Conservation (phyloP, 2,113 vertebrate genomes). For the Myiagra hebetior region DNA sequence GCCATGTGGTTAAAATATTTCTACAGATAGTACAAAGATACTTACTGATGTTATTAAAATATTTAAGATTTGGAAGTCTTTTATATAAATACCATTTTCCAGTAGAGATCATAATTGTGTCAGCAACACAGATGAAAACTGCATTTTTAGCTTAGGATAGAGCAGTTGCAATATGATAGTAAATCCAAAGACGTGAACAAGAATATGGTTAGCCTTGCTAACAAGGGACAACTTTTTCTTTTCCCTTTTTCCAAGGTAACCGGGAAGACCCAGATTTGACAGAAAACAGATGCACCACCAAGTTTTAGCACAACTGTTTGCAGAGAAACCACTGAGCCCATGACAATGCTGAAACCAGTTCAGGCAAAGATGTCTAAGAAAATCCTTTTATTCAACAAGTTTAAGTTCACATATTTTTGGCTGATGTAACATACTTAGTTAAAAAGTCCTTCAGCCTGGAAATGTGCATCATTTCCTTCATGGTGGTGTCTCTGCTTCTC, state of each 20-base stretch:
- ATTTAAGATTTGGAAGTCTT: not conserved
- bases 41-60: not conserved
- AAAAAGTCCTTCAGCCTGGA: constrained; percentile 87
- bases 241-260: not conserved
- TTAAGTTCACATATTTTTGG: constrained; percentile 67
- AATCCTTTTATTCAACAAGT: constrained; percentile 54
- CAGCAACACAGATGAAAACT: not conserved
- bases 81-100: not conserved
- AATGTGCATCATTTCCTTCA: constrained; percentile 93
- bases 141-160: not conserved
- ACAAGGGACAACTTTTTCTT: not conserved
- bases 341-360: not conserved
- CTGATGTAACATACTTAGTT: constrained; percentile 81
- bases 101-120: not conserved
- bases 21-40: not conserved
- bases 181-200: not conserved
- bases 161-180: not conserved
- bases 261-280: not conserved
- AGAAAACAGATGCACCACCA: not conserved
- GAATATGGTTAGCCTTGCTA: not conserved
- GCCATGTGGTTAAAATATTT: not conserved
- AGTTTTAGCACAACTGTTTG: not conserved
- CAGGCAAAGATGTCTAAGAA: not conserved
- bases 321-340: not conserved
- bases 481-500: constrained; percentile 88